Percentiles rank a stretch among this genome's conserved stretches.
Conservation (phyloP, 2,113 vertebrate species). For the Xiphophorus couchianus region DNA sequence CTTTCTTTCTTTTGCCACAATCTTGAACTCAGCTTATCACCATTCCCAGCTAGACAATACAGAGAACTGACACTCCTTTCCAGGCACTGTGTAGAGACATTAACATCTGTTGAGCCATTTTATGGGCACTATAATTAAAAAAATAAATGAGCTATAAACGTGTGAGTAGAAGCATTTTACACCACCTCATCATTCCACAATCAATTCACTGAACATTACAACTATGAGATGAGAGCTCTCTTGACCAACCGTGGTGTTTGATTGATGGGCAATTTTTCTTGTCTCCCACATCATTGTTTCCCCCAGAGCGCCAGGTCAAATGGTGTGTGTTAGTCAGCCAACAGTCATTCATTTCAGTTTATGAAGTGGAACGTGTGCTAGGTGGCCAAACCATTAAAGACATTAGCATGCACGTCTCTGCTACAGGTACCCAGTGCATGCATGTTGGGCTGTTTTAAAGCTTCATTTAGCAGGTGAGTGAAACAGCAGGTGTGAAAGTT, state of each 20-base stretch:
- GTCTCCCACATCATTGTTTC: constrained; percentile 59
- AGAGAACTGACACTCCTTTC: constrained; percentile 15
- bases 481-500: constrained; percentile 14
- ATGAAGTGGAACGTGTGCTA: constrained; percentile 60
- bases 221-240: constrained; percentile 37
- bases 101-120: constrained; percentile 63
- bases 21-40: constrained; percentile 34
- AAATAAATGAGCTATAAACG: constrained; percentile 44
- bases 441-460: constrained; percentile 35
- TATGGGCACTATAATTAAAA: constrained; percentile 38
- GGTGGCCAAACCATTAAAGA: constrained; percentile 46
- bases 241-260: constrained; percentile 43
- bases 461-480: constrained; percentile 57
- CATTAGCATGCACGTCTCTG: constrained; percentile 46
- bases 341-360: constrained; percentile 62
- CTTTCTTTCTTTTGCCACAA: not conserved
- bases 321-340: constrained; percentile 58
- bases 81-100: constrained; percentile 26
- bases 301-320: constrained; percentile 53
- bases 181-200: constrained; percentile 64
- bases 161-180: constrained; percentile 43
- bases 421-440: constrained; percentile 29
- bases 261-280: constrained; percentile 62
- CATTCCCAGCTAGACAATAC: constrained; percentile 36
- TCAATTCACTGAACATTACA: constrained; percentile 63